Base-by-base conservation (phyloP, 2,113 vertebrate genomes). In the Tichodroma muraria region DNA sequence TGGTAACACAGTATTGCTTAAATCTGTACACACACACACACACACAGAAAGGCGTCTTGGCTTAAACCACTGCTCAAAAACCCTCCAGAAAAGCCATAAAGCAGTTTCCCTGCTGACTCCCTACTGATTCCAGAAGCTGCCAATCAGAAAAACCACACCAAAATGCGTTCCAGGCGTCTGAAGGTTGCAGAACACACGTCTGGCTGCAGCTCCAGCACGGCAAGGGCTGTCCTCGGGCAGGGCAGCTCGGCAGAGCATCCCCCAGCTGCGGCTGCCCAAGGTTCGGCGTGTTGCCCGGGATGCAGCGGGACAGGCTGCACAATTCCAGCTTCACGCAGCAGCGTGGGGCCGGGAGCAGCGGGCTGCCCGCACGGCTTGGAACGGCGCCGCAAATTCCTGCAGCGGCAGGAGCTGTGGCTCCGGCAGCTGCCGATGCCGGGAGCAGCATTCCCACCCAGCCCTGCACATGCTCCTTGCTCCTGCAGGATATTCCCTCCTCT, bases 151-250 rank as follows among this genome's bases (percentile, higher is more conserved):
- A 70, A 24, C 11, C 20, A 47, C n/a, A 25, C 28, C 57, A 15
- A 22, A 52, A 76, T 0, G 4, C 1, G 1, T 65, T 72, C 37
- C 70, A 37, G 47, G 72, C 38, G 5, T 2, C 28, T 0, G 50
- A 17, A 16, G 38, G 3, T 0, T 25, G 72, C 76, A 40, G 63
- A 90, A 17, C 69, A 47, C 31, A 10, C 10, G 11, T n/a, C 72
- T 45, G 16, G 72, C 80, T 40, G 76, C 72, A 59, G 35, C 52
- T 33, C 30, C 76, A 11, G 66, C 59, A 5, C 0, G 9, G 44
- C 33, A 16, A 70, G 42, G 71, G 54, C 13, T 38, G 53, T 25
- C 47, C 57, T 11, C 3, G 9, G 50, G 42, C 19, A 1, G 6
- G 6, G 9, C 28, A 6, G 88, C 83, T 23, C 44, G 1, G 57